Percentiles rank a stretch among this genome's conserved stretches.
Conservation (phyloP, 2,797 vertebrate species). For the Morus bassanus region DNA sequence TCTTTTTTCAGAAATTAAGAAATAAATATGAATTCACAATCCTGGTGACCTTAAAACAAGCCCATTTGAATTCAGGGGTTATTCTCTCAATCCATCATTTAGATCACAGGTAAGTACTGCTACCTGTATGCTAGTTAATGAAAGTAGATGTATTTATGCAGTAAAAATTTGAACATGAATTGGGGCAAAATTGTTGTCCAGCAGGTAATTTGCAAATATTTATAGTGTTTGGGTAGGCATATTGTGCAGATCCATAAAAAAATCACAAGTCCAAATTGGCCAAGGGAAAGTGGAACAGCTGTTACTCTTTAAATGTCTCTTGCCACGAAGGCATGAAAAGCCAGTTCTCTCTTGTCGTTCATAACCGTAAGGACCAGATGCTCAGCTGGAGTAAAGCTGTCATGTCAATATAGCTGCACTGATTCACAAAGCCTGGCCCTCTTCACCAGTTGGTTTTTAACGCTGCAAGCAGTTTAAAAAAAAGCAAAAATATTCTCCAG, state of each 20-base stretch:
- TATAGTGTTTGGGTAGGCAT: background rate
- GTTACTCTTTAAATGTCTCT: background rate
- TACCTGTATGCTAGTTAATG: background rate
- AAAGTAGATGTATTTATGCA: background rate
- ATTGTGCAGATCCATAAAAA: background rate
- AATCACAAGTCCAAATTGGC: background rate
- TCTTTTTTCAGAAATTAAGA: conserved; percentile 90
- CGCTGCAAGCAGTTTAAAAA: background rate
- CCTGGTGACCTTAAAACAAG: conserved; percentile 91
- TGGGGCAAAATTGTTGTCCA: background rate
- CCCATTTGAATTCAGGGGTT: conserved; percentile 92
- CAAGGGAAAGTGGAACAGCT: background rate
- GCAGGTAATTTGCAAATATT: background rate
- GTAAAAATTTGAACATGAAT: background rate
- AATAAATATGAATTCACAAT: conserved; percentile 95
- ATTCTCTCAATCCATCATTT: conserved; percentile 93
- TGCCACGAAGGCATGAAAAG: background rate
- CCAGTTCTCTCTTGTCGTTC: background rate
- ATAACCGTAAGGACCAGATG: background rate
- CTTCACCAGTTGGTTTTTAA: background rate
- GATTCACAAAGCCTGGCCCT: background rate
- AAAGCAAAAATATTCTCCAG: background rate
- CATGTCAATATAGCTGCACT: background rate
- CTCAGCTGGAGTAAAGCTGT: background rate
- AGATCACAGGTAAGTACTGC: conserved; percentile 85